phyloP scores from a whole-genome alignment of 2,113 vertebrate species.

The Colaptes auratus region DNA sequence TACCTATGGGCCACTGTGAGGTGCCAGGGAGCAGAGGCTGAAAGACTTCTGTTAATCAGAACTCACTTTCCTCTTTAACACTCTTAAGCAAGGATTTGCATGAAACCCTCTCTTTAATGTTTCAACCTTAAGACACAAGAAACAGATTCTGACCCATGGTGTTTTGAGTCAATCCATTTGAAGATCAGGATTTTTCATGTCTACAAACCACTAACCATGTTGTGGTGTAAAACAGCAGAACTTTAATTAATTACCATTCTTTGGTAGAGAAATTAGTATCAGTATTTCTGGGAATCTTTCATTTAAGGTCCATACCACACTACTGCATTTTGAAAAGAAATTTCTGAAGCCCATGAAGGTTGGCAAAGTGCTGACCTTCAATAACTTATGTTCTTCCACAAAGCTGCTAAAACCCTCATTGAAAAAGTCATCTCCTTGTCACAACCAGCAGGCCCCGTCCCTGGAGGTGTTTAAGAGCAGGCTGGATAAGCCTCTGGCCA shows the following conservation, averaged over 20 bases:
- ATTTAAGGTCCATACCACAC: neutral
- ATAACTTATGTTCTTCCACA: neutral
- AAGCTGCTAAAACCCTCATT: neutral
- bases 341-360: neutral
- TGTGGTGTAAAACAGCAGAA: neutral
- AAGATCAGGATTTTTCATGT: neutral
- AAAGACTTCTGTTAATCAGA: neutral
- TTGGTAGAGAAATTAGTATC: neutral
- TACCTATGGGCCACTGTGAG: neutral
- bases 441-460: neutral
- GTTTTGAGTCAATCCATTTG: neutral
- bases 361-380: neutral
- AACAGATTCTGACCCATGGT: neutral
- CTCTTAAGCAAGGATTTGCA: constrained; percentile 1
- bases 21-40: neutral
- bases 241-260: neutral
- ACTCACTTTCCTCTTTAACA: constrained; percentile 2
- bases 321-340: neutral
- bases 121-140: constrained; percentile 1
- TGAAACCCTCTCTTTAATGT: neutral
- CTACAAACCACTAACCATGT: neutral
- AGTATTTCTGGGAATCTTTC: neutral
- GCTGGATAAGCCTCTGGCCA: no score
- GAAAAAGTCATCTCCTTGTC: neutral
- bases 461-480: no score